Evolutionary conservation across 2,113 vertebrate genomes (phyloP), one percentile per base, ranked within the genome.

Genomic region (Otus sunia): DNA sequence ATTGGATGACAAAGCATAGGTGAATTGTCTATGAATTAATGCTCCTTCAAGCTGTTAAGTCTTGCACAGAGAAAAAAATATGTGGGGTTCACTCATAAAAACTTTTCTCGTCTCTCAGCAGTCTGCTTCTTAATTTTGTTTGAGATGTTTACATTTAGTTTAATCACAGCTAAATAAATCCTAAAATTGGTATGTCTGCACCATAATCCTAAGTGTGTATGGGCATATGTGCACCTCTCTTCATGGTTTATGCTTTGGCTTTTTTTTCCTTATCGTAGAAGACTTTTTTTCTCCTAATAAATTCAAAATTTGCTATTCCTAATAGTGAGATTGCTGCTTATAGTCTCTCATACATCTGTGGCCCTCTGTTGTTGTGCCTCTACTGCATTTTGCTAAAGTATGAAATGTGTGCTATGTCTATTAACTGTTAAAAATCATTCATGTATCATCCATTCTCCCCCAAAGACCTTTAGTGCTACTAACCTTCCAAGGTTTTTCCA

Each of bases 371-470:
- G 9, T 25, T 71, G 15, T 66, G 36, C 16, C 37, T 90, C 32
- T 79, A 25, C 15, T 55, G 22, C 1, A 0, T 79, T 95, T 52
- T 72, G 49, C 16, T 64, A 13, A 91, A 55, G 22, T 41, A 52
- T 45, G 22, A 63, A 93, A 49, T 9, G 9, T 32, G 5, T 55
- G 13, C 20, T 84, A 37, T 27, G 16, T 39, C 47, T 75, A 32
- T 68, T 74, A 71, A 64, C 30, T 36, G 34, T 36, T 62, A 58
- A 86, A 88, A 88, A 36, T 43, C 20, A 18, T 47, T 79, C 8
- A 6, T 3, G 10, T 60, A 60, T 58, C 2, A 6, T 15, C 10
- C 0, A 2, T 88, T 29, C 15, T 80, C 7, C 10, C 3, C 29
- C n/a, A 10, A 87, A 90, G 41, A 53, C 8, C 11, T 58, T 74